A percentile compares a stretch with the other conserved stretches of the same genome.
These are phyloP conservation scores for Drosophila suzukii DNA, from an alignment of 1,140 invertebrate species.

Conservation along the genomic window DNA sequence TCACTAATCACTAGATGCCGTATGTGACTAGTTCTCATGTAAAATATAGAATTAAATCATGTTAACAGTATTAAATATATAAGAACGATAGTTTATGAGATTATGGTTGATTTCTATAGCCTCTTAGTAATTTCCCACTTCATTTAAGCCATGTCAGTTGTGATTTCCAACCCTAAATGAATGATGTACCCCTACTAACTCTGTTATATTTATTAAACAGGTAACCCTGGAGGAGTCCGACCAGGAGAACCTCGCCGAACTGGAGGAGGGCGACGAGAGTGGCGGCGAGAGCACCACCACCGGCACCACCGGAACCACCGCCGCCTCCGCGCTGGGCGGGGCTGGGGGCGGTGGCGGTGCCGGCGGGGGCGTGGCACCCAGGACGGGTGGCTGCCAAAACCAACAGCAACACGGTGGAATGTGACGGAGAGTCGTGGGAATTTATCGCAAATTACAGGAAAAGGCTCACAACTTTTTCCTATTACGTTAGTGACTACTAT, in stretches of 20 bases:
- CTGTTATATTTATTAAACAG: constrained; percentile 84
- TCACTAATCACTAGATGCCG: too few relatives aligned
- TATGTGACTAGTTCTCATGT: too few relatives aligned
- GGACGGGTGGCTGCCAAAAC: constrained; percentile 85
- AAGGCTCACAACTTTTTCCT: constrained; percentile 88
- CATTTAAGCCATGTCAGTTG: neutral
- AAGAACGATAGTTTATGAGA: too few relatives aligned
- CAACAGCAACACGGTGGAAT: constrained; percentile 86
- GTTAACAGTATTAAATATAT: too few relatives aligned
- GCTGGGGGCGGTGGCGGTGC: constrained; percentile 51
- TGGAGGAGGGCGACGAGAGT: constrained; percentile 86
- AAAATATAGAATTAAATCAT: too few relatives aligned
- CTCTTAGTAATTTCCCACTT: too few relatives aligned
- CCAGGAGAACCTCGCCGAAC: constrained; percentile 87
- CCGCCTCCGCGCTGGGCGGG: constrained; percentile 47
- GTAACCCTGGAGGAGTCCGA: constrained; percentile 94
- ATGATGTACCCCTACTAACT: neutral
- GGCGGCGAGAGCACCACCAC: constrained; percentile 68
- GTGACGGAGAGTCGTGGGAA: constrained; percentile 94
- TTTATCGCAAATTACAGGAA: constrained; percentile 93
- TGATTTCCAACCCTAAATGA: too few relatives aligned
- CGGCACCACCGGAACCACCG: constrained; percentile 57
- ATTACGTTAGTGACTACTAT: constrained; percentile 83
- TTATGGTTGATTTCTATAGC: too few relatives aligned
- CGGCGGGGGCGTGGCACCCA: constrained; percentile 84